Conservation (phyloP, 2,797 vertebrate species). For the Macrochelys suwanniensis region DNA sequence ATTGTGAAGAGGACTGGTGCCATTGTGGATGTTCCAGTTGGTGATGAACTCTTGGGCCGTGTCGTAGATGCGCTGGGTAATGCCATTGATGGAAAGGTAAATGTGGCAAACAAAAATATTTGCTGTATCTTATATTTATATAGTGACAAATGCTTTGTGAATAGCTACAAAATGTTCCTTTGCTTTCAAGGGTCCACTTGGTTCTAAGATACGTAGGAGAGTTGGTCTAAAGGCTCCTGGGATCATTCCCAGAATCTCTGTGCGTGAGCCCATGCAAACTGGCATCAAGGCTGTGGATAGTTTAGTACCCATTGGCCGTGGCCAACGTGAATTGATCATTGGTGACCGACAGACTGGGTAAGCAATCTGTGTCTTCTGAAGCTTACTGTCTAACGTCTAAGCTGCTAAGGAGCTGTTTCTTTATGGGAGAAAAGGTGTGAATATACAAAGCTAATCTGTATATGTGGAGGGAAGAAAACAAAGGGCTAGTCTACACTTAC, state of each 20-base stretch:
- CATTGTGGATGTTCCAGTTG: slow-evolving; percentile 97
- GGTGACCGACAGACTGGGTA: slow-evolving; percentile 99
- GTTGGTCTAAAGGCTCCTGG: slow-evolving; percentile 97
- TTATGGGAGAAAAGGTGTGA: accelerated
- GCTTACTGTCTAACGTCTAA: background rate
- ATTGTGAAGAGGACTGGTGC: slow-evolving; percentile 96
- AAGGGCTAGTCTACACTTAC: too few relatives aligned
- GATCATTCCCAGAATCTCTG: slow-evolving; percentile 97
- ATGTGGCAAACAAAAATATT: background rate
- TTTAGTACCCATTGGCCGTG: slow-evolving; percentile 97
- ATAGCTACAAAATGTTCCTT: background rate
- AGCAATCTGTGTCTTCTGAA: slow-evolving; percentile 47
- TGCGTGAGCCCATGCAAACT: slow-evolving; percentile 97
- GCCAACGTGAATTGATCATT: slow-evolving; percentile 98
- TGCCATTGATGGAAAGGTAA: slow-evolving; percentile 95
- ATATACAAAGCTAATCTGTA: accelerated
- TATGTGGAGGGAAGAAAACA: background rate
- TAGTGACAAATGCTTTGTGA: background rate
- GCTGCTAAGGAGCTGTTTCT: background rate
- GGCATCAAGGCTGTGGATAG: slow-evolving; percentile 99
- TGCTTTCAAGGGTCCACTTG: slow-evolving; percentile 87
- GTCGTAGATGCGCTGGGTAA: slow-evolving; percentile 97
- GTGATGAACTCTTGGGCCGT: slow-evolving; percentile 91
- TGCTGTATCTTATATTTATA: background rate
- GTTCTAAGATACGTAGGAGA: slow-evolving; percentile 88